Conservation (phyloP, 2,888 invertebrate species). For the Meloe dianella region DNA sequence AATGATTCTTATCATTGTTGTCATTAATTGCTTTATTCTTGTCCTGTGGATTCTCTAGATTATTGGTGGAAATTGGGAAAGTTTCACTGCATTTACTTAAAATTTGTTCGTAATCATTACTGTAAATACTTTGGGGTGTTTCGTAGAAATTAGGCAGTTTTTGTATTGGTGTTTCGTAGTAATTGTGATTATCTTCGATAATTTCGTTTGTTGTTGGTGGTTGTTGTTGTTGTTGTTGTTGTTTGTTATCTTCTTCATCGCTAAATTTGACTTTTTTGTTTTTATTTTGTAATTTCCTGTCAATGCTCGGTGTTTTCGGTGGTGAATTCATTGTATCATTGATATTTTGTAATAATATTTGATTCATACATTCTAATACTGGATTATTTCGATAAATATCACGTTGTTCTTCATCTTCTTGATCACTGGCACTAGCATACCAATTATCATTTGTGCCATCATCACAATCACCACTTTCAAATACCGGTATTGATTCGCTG, state of each 20-base stretch:
- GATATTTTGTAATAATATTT: conserved; percentile 78
- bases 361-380: conserved; percentile 85
- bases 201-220: conserved; percentile 26
- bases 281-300: conserved; percentile 48
- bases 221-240: background rate
- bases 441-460: conserved; percentile 68
- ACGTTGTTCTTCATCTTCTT: conserved; percentile 72
- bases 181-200: conserved; percentile 42
- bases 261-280: conserved; percentile 58
- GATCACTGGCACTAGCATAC: conserved; percentile 81
- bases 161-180: conserved; percentile 59
- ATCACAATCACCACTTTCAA: conserved; percentile 61
- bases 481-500: conserved; percentile 61
- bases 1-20: conserved; percentile 62
- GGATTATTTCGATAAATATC: conserved; percentile 81
- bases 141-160: conserved; percentile 65
- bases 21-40: conserved; percentile 60
- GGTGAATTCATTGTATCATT: conserved; percentile 60
- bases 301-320: conserved; percentile 57
- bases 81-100: conserved; percentile 61
- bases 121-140: conserved; percentile 74
- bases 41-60: background rate
- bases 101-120: conserved; percentile 77
- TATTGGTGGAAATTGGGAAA: conserved; percentile 33
- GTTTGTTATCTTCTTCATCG: conserved; percentile 51